Evolutionary conservation across 2,888 invertebrate genomes (phyloP).

Genomic region (Brachyptera putata): DNA sequence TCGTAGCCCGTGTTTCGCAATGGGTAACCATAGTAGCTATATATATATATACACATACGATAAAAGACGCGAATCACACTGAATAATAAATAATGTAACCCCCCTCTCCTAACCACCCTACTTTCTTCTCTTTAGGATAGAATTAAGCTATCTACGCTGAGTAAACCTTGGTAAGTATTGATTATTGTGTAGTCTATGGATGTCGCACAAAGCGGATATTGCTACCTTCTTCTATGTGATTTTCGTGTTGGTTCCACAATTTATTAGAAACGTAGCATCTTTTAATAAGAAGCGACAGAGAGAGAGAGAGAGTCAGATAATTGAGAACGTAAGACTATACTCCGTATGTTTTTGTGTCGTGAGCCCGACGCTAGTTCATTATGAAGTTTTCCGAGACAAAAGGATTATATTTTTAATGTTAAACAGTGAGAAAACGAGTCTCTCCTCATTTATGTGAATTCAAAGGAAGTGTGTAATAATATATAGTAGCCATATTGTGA

Average conservation of each 20-base stretch:
- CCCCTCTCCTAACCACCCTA: too few relatives aligned
- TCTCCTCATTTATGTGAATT: conserved; percentile 17
- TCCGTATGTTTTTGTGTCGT: background rate
- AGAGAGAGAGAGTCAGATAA: too few relatives aligned
- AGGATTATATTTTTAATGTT: conserved; percentile 16
- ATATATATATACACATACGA: background rate
- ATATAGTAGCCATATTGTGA: conserved; percentile 20
- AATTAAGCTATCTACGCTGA: background rate
- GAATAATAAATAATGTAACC: conserved; percentile 3
- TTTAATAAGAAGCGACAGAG: too few relatives aligned
- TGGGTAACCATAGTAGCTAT: background rate
- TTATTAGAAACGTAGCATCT: too few relatives aligned
- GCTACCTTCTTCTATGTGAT: background rate
- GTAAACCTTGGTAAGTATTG: background rate
- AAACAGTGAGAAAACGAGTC: conserved; percentile 15
- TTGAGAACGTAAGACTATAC: background rate
- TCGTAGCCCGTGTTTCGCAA: background rate
- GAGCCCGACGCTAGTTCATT: conserved; percentile 8
- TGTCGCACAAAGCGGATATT: background rate
- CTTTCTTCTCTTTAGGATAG: too few relatives aligned
- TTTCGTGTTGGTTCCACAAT: background rate
- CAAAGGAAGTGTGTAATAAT: conserved; percentile 15
- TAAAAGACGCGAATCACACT: conserved; percentile 4
- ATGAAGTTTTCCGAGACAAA: conserved; percentile 18
- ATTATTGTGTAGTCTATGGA: background rate